Conservation (phyloP, 2,797 vertebrate species). For the Australoheros facetus region DNA sequence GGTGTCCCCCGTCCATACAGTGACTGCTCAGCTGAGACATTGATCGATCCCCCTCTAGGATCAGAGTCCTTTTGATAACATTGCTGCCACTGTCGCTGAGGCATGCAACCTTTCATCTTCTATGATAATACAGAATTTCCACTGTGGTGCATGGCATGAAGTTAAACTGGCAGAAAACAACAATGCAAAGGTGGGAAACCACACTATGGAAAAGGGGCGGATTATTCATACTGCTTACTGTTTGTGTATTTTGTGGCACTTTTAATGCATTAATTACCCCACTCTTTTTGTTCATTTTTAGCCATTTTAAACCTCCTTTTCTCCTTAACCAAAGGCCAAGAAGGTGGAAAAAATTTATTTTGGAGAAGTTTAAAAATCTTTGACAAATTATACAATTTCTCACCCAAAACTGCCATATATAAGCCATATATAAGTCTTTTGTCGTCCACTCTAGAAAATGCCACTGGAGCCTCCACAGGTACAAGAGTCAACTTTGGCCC, state of each 20-base stretch:
- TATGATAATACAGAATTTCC: background rate
- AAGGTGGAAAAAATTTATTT: background rate
- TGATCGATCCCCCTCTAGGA: background rate
- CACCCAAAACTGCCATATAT: too few species aligned
- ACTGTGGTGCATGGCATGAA: background rate
- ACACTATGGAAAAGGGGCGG: background rate
- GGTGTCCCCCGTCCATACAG: slow-evolving; percentile 1
- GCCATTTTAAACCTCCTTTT: background rate
- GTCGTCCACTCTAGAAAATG: background rate
- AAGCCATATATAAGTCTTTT: background rate
- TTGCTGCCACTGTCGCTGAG: slow-evolving; percentile 1
- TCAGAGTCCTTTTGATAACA: slow-evolving; percentile 23
- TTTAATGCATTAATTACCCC: background rate
- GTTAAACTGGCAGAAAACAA: background rate
- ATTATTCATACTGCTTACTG: background rate
- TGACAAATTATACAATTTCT: too few species aligned
- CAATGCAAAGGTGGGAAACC: background rate
- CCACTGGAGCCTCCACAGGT: background rate
- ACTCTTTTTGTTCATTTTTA: too few species aligned
- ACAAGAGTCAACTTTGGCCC: background rate
- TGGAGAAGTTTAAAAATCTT: background rate
- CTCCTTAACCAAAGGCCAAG: background rate
- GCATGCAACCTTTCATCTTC: background rate
- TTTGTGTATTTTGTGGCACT: background rate
- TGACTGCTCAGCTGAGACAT: slow-evolving; percentile 25